phyloP scores from a whole-genome alignment of 2,113 vertebrate species.

The Hepsetus odoe region DNA sequence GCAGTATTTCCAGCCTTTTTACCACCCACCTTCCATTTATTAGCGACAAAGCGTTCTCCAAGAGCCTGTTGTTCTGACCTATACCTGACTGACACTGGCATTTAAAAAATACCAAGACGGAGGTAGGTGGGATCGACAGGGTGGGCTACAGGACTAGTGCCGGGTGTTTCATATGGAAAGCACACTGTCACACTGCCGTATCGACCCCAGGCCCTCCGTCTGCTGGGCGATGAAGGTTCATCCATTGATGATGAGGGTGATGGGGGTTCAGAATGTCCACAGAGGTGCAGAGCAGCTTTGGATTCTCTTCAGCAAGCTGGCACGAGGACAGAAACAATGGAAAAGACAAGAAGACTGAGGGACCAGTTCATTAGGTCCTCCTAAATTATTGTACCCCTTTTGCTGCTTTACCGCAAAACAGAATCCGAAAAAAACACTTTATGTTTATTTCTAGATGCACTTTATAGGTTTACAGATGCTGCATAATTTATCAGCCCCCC shows the following conservation, averaged over 20 bases:
- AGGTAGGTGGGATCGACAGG: constrained; percentile 51
- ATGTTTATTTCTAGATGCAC: neutral
- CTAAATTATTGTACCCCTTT: no score
- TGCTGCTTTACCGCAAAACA: no score
- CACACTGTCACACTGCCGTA: constrained; percentile 30
- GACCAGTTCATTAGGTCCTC: no score
- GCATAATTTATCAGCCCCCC: no score
- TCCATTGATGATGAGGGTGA: constrained; percentile 37
- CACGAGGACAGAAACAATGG: neutral
- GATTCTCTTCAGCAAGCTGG: neutral
- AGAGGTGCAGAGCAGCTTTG: neutral
- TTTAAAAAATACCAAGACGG: constrained; percentile 76
- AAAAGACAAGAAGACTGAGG: no score
- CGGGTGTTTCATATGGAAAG: constrained; percentile 53
- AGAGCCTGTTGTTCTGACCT: constrained; percentile 76
- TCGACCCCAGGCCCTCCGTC: neutral
- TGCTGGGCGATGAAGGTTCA: neutral
- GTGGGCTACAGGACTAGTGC: constrained; percentile 19
- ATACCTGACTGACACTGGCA: constrained; percentile 75
- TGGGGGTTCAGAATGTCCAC: constrained; percentile 35
- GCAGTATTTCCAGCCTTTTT: constrained; percentile 63
- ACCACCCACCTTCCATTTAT: constrained; percentile 73
- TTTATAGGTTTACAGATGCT: neutral
- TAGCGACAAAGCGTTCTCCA: constrained; percentile 75
- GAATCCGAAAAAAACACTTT: no score